Conservation (phyloP, 1,140 invertebrate species). For the Triops longicaudatus region DNA sequence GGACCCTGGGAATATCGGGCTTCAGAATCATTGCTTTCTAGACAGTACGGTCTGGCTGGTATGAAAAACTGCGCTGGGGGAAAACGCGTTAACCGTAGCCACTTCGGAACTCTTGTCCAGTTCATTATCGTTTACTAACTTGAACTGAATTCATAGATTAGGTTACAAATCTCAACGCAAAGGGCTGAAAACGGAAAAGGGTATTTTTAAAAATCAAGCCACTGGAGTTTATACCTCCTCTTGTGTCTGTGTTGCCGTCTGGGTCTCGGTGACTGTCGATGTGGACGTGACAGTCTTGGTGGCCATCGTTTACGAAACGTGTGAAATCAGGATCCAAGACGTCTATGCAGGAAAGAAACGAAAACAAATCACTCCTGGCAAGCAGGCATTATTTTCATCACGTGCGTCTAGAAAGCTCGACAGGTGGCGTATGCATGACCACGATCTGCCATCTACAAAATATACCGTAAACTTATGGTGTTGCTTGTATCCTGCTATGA, state of each 20-base stretch:
- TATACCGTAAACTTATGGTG: too few species aligned
- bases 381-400: too few species aligned
- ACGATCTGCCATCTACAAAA: too few species aligned
- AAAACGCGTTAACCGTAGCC: too few species aligned
- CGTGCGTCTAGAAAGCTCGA: too few species aligned
- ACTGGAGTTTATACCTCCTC: background rate
- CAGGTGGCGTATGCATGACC: too few species aligned
- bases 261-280: background rate
- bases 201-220: background rate
- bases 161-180: background rate
- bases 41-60: background rate
- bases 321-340: background rate
- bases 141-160: too few species aligned
- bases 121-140: too few species aligned
- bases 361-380: too few species aligned
- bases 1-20: background rate
- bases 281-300: background rate
- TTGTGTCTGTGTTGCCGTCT: background rate
- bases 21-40: background rate
- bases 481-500: too few species aligned
- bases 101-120: too few species aligned
- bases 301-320: background rate
- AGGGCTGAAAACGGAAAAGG: background rate
- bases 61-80: background rate
- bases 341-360: too few species aligned